Evolutionary conservation across 2,113 vertebrate genomes (phyloP), one percentile per base, ranked within the genome.

Genomic region (Chionis minor): DNA sequence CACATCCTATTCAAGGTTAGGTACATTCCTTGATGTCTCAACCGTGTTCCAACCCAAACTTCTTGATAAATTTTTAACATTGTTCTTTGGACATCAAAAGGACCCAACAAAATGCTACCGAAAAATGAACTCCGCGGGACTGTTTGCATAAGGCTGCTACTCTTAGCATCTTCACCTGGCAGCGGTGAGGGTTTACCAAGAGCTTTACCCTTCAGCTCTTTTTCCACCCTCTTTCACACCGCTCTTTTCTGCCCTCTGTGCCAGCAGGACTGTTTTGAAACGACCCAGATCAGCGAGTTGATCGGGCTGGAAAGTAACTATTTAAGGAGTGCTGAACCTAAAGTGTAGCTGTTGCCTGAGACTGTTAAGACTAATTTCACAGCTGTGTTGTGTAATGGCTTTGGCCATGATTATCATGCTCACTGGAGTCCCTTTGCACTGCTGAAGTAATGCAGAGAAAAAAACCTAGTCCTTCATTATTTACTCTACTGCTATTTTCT

Each of bases 361-460:
- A 81, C 77, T 62, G 33, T 66, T 78, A 22, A 38, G 47, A 33
- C 38, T 66, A 61, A 87, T 70, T 75, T 69, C 86, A 49, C 33
- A 91, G 45, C 59, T 92, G 63, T 58, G 26, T 51, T 71, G 24
- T 63, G 17, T 54, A 52, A 81, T 42, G n/a, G 59, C 42, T 89
- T 95, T 81, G 51, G 20, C 42, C 27, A 14, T 32, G 52, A 85
- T 71, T 81, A 38, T 44, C 33, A 20, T 71, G 87, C 42, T 77
- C 61, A 47, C 27, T 9, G 24, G 8, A 0, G 0, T 78, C 38
- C 59, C 38, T 72, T 81, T 40, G 19, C 24, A 19, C n/a, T 51
- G 45, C 55, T 88, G 22, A 89, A 81, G 28, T 23, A 40, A 70
- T 66, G n/a, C 75, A 74, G 45, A 74, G 67, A 49, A 94, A 92